A percentile compares a stretch with the other conserved stretches of the same genome.
These are phyloP conservation scores for Drosophila lini DNA, from an alignment of 1,140 invertebrate genomes.

Conservation along the genomic window DNA sequence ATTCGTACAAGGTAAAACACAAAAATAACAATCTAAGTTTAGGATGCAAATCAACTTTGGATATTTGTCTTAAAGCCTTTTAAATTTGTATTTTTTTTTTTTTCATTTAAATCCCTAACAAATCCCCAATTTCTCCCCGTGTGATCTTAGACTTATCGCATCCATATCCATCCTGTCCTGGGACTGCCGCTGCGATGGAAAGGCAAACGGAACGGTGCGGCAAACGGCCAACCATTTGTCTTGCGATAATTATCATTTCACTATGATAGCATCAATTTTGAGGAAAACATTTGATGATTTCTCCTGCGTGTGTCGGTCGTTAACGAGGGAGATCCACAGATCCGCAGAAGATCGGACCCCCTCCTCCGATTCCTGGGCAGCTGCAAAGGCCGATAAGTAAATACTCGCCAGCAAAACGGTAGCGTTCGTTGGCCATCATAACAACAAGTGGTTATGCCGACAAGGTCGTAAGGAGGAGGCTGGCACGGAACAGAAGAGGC, in stretches of 20 bases:
- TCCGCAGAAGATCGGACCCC: not conserved
- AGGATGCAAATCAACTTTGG: not conserved
- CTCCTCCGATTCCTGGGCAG: conserved; percentile 29
- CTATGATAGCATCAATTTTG: conserved; percentile 79
- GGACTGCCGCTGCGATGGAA: conserved; percentile 37
- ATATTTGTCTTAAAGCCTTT: too few relatives aligned
- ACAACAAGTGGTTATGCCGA: conserved; percentile 32
- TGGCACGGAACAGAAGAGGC: not conserved
- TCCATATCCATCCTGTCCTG: conserved; percentile 15
- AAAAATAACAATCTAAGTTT: too few relatives aligned
- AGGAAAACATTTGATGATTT: conserved; percentile 78
- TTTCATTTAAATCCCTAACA: not conserved
- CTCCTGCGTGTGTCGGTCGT: conserved; percentile 78
- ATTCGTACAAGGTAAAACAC: too few relatives aligned
- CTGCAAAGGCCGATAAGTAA: conserved; percentile 71
- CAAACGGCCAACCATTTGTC: conserved; percentile 70
- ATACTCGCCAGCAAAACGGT: conserved; percentile 68
- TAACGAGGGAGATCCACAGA: conserved; percentile 56
- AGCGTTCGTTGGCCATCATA: conserved; percentile 38
- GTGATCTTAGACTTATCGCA: not conserved
- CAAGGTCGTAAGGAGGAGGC: conserved; percentile 20
- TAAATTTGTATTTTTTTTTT: not conserved
- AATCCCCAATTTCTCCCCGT: not conserved
- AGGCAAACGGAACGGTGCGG: conserved; percentile 40
- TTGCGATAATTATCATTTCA: conserved; percentile 81